phyloP scores from a whole-genome alignment of 2,113 vertebrate species.

The Chunga burmeisteri region DNA sequence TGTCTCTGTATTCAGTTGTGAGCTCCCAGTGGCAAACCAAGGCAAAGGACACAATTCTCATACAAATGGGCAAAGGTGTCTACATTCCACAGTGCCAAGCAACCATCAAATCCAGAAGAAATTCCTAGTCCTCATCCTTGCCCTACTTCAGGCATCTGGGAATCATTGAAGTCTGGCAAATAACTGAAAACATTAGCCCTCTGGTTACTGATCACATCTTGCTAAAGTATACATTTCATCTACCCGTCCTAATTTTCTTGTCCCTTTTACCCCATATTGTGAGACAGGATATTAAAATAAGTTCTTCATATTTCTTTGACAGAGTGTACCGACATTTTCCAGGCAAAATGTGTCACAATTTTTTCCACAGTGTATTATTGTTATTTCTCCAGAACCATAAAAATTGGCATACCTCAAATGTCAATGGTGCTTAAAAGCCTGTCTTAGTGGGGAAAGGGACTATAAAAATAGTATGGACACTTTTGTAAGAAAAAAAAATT shows the following conservation, averaged over 20 bases:
- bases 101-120: slow-evolving; percentile 40
- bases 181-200: neutral
- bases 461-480: neutral
- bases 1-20: neutral
- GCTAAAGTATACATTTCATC: neutral
- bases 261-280: slow-evolving; percentile 3
- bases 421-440: neutral
- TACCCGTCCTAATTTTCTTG: neutral
- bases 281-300: slow-evolving; percentile 46
- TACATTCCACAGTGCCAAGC: slow-evolving; percentile 41
- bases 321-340: neutral
- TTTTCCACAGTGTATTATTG: neutral
- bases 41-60: neutral
- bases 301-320: neutral
- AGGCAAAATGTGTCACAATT: slow-evolving; percentile 4
- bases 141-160: slow-evolving; percentile 5
- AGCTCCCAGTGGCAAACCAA: neutral
- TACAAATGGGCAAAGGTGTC: slow-evolving; percentile 38
- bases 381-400: slow-evolving; percentile 13
- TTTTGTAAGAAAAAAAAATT: neutral
- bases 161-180: slow-evolving; percentile 8
- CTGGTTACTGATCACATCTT: neutral
- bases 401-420: neutral
- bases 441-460: neutral
- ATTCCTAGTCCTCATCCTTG: slow-evolving; percentile 7